A percentile compares a stretch with the other conserved stretches of the same genome.
Evolutionary conservation across 2,888 invertebrate species (phyloP).

Genomic region (Aspidiotus destructor): DNA sequence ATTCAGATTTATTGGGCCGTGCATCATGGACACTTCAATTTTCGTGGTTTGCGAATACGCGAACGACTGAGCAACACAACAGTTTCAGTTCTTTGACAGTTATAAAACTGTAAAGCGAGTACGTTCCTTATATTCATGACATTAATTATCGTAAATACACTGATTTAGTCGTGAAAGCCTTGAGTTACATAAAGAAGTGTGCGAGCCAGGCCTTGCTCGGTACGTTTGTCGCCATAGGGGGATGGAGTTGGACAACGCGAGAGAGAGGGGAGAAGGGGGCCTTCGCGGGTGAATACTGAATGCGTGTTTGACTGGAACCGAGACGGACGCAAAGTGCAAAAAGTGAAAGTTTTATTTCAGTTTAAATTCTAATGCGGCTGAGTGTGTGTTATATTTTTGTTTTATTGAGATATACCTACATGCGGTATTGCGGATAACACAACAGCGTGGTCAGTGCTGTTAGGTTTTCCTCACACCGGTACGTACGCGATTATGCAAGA

Average conservation of each 20-base stretch:
- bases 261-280: neutral
- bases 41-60: neutral
- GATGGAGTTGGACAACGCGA: neutral
- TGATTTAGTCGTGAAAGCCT: conserved; percentile 30
- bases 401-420: neutral
- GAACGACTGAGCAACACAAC: neutral
- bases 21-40: neutral
- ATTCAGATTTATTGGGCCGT: no score
- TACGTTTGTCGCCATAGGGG: conserved; percentile 25
- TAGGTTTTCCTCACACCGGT: conserved; percentile 4
- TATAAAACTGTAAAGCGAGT: neutral
- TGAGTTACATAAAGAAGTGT: conserved; percentile 28
- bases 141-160: conserved; percentile 26
- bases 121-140: conserved; percentile 19
- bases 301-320: conserved; percentile 24
- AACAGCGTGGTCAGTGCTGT: neutral
- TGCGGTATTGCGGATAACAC: neutral
- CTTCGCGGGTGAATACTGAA: neutral
- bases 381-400: neutral
- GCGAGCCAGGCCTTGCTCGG: conserved; percentile 28
- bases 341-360: conserved; percentile 25
- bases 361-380: neutral
- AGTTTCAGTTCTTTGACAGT: neutral
- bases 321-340: conserved; percentile 21
- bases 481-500: neutral